Conservation (phyloP, 2,113 vertebrate genomes). For the Grammomys dolichurus region DNA sequence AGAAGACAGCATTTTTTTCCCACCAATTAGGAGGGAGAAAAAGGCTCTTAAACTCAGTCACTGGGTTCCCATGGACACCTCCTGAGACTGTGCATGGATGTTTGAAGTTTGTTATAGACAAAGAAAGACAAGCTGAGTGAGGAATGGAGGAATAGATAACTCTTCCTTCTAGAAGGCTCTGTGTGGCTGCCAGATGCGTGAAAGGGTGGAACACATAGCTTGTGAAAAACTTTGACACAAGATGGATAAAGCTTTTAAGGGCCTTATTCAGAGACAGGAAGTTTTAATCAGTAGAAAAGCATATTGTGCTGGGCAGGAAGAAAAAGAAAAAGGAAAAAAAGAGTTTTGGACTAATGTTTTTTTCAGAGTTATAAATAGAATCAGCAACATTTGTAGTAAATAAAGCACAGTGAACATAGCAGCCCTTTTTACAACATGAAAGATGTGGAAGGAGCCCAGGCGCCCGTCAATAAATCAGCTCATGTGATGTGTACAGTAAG, state of each 20-base stretch:
- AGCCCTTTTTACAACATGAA: neutral
- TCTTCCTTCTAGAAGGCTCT: neutral
- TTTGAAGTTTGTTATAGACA: neutral
- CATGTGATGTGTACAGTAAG: neutral
- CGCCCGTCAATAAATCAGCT: accelerated
- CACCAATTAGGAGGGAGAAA: neutral
- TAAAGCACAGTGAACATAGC: neutral
- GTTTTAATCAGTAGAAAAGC: conserved; percentile 14
- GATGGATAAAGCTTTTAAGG: conserved; percentile 27
- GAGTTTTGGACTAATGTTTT: neutral
- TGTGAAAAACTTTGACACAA: neutral
- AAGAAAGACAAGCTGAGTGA: neutral
- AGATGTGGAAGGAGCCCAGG: neutral
- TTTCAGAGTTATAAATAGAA: conserved; percentile 6
- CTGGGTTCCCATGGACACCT: neutral
- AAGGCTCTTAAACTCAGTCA: neutral
- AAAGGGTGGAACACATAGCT: neutral
- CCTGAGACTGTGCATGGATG: neutral
- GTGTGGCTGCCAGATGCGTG: neutral
- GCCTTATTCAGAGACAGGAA: neutral
- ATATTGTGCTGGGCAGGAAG: neutral
- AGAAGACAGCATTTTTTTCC: conserved; percentile 6
- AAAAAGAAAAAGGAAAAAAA: neutral
- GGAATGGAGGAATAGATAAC: neutral
- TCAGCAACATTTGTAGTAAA: conserved; percentile 22